Evolutionary conservation across 92 coral and sea anemone species (phyloP).

Genomic region (Pocillopora grandis): DNA sequence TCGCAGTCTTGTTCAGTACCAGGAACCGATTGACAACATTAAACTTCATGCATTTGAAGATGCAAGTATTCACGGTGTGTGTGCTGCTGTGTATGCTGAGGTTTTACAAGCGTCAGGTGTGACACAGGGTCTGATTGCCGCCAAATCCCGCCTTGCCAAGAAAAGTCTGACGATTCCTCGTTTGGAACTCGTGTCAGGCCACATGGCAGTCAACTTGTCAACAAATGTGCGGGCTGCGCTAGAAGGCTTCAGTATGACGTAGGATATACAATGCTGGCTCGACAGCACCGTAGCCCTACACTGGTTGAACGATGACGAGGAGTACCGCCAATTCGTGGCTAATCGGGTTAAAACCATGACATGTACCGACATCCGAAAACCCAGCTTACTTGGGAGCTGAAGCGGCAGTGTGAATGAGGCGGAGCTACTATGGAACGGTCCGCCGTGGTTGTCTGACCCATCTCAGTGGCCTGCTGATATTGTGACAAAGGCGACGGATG

Average conservation of each 20-base stretch:
- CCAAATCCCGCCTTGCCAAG: constrained; percentile 37
- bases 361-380: constrained; percentile 40
- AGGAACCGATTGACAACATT: constrained; percentile 23
- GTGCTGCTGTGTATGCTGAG: constrained; percentile 31
- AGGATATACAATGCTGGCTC: constrained; percentile 42
- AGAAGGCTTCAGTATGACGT: constrained; percentile 32
- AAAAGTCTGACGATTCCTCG: constrained; percentile 51
- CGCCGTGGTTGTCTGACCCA: constrained; percentile 24
- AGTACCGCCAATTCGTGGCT: constrained; percentile 45
- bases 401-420: constrained; percentile 36
- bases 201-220: constrained; percentile 44
- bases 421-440: constrained; percentile 39
- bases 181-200: constrained; percentile 38
- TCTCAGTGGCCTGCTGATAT: constrained; percentile 31
- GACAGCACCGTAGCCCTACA: constrained; percentile 51
- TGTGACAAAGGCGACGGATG: constrained; percentile 28
- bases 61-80: constrained; percentile 33
- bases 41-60: constrained; percentile 24
- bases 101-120: constrained; percentile 28
- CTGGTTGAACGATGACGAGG: constrained; percentile 43
- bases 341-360: constrained; percentile 41
- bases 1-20: constrained; percentile 16
- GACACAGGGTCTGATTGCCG: constrained; percentile 32
- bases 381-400: constrained; percentile 33
- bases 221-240: constrained; percentile 32